A percentile compares a stretch with the other conserved stretches of the same genome.
Conservation (phyloP, 2,888 invertebrate species). For the Strigamia maritima region DNA sequence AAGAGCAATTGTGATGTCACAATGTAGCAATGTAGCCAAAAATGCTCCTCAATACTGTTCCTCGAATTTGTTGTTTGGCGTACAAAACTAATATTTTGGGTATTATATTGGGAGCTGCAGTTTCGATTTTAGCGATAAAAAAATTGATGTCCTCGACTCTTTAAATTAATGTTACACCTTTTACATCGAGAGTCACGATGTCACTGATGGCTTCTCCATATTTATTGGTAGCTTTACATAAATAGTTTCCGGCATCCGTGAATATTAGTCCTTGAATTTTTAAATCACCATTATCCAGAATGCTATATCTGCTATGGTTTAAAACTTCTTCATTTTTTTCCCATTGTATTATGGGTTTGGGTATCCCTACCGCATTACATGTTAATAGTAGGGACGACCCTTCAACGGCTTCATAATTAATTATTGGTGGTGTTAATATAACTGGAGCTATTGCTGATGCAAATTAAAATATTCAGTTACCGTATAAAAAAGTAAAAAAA, state of each 20-base stretch:
- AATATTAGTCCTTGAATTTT: slow-evolving; percentile 76
- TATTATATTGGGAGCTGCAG: too few species aligned
- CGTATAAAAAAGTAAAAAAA: not conserved
- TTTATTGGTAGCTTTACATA: slow-evolving; percentile 88
- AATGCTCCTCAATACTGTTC: too few species aligned
- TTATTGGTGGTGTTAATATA: slow-evolving; percentile 75
- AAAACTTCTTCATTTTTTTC: slow-evolving; percentile 73
- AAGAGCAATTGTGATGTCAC: too few species aligned
- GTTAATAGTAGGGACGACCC: slow-evolving; percentile 74
- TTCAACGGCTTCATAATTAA: slow-evolving; percentile 74
- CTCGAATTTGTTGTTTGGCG: too few species aligned
- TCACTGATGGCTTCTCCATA: slow-evolving; percentile 66
- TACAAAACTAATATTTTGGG: too few species aligned
- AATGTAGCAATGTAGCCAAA: too few species aligned
- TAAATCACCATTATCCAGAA: slow-evolving; percentile 73
- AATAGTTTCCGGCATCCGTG: slow-evolving; percentile 87
- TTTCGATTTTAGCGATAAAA: too few species aligned
- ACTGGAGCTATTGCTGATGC: slow-evolving; percentile 82
- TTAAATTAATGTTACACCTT: slow-evolving; percentile 59
- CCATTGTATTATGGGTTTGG: slow-evolving; percentile 92
- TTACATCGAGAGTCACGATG: slow-evolving; percentile 78
- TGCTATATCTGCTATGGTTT: slow-evolving; percentile 84
- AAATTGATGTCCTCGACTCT: too few species aligned
- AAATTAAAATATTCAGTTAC: slow-evolving; percentile 39
- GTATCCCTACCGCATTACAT: slow-evolving; percentile 93